Evolutionary conservation across 1,140 invertebrate genomes (phyloP), one percentile per base, ranked within the genome.

Genomic region (Meloidogyne hapla): DNA sequence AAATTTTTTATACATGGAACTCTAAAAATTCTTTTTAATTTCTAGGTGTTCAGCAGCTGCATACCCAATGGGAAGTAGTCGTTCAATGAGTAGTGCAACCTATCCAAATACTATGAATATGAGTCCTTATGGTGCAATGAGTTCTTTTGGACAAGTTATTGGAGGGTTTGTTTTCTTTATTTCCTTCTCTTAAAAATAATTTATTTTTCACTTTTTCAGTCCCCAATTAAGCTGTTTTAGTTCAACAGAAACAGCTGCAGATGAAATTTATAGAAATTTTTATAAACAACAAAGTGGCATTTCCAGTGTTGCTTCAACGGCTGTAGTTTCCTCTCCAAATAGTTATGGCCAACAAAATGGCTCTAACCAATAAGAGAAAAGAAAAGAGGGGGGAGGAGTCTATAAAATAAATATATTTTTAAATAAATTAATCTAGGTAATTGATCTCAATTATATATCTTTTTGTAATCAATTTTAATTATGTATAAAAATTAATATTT

Each of bases 31-130:
- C 15, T 25, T 77, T 18, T 15, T 21, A 12, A 1, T 38, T 33
- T 65, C 13, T 66, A 79, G 78, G 78, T 79, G 78, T 56, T 71
- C 66, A 8, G 78, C 78, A 12, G 38, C 66, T 21, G 68, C 69
- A 6, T 81, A 84, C 38, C 83, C 67, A 69, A 82, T 82, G 79
- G 76, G 80, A 2, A 77, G 78, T n/a, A 61, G 3, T 40, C 66
- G 79, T 10, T 68, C 82, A 69, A 84, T 82, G 83, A 25, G 68
- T 13, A 81, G 81, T 40, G 69, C 77, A 45, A 28, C 21, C 42
- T 78, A 81, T 65, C 81, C 18, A 56, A 56, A 56, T 56, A n/a
- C n/a, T 56, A 56, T 33, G 33, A 33, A 56, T 56, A 81, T 80
- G 79, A 69, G 23, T 28, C 23, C 40, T 62, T 73, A 73, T 61